Conservation (phyloP, 2,113 vertebrate genomes). For the Montifringilla adamsi region DNA sequence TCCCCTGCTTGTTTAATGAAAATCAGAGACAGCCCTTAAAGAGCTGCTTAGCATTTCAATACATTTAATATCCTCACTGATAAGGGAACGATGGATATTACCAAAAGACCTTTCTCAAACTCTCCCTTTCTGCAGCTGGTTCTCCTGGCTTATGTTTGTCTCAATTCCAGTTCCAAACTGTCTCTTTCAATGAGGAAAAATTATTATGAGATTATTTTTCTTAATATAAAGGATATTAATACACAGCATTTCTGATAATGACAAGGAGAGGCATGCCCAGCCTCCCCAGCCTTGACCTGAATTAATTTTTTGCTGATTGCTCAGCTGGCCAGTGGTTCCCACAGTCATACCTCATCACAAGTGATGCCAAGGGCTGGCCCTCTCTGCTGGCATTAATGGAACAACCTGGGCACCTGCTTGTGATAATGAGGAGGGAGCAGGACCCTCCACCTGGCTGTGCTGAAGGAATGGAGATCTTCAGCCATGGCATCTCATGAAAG, state of each 20-base stretch:
- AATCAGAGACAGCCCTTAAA: constrained; percentile 59
- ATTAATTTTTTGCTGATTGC: neutral
- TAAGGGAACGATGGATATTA: constrained; percentile 53
- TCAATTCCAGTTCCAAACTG: constrained; percentile 33
- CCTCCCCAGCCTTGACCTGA: constrained; percentile 22
- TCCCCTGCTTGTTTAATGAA: constrained; percentile 48
- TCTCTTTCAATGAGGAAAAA: constrained; percentile 23
- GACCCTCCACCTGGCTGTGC: neutral
- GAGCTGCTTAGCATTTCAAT: constrained; percentile 67
- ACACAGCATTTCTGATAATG: constrained; percentile 14
- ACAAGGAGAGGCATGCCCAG: neutral
- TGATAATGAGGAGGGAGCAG: accelerated
- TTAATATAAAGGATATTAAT: constrained; percentile 28
- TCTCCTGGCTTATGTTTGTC: constrained; percentile 23
- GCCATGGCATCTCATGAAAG: accelerated
- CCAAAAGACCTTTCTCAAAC: constrained; percentile 41
- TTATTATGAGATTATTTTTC: constrained; percentile 34
- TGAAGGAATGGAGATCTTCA: neutral
- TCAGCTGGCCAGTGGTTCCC: neutral
- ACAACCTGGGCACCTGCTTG: neutral
- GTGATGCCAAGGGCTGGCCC: neutral
- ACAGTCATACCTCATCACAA: accelerated
- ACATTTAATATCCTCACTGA: constrained; percentile 55
- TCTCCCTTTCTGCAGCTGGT: neutral
- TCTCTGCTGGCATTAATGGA: accelerated